Base-by-base conservation (phyloP, 2,888 invertebrate species). In the Leucophora obtusa region DNA sequence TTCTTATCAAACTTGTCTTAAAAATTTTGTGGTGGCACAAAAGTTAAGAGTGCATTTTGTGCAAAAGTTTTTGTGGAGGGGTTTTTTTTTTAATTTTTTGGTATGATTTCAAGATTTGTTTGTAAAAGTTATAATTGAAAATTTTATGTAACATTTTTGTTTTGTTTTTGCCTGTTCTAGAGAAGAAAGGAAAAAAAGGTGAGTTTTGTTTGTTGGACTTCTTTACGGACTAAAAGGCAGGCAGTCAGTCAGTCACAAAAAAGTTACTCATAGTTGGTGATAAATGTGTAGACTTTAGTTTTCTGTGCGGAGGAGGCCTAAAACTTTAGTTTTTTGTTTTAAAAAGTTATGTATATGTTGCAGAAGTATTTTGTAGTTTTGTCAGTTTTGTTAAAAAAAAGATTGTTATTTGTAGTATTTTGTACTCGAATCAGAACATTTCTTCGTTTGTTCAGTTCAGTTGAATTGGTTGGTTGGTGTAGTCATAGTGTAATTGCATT, bases 51-150 rank as follows among this genome's bases (percentile, higher is more conserved):
- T 81, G 81, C 81, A 81, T 81, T 81, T 69, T 81, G 50, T 38
- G 77, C 69, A 81, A 81, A 81, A 81, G 33, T 81, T 81, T 81
- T 43, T 65, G 65, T 77, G 60, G 77, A 74, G 60, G 60, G 73
- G 77, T 72, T 62, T 24, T 60, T 65, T 62, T 54, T 69, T 69
- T 69, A 5, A 35, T 51, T 53, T 54, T 69, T 66, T 47, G 68
- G 76, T 69, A 74, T 73, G 70, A 77, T 81, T 77, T 77, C 77
- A 77, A 81, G 81, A 81, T 81, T 81, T 77, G 81, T 81, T 81
- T 73, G 81, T 11, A 56, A 77, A 81, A 81, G 72, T 81, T 81
- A 81, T 81, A 81, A 81, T 81, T 81, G 81, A 81, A 81, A 81
- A 81, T 81, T 77, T 74, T 81, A 73, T 81, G 77, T 77, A 59